phyloP scores from a whole-genome alignment of 2,113 vertebrate species.

The Eulemur rufifrons region DNA sequence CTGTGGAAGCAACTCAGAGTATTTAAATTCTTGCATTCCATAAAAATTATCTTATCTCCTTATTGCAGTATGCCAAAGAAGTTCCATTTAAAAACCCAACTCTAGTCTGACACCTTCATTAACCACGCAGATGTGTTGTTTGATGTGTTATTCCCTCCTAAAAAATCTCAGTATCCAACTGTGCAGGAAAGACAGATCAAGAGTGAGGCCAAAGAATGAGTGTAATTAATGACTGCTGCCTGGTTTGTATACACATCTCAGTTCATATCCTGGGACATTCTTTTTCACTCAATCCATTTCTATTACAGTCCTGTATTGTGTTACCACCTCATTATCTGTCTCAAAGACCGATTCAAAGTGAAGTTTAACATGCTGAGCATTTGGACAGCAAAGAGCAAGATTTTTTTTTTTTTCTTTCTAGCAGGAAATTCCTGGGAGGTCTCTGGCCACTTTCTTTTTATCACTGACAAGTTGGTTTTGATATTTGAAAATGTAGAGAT shows the following conservation, averaged over 20 bases:
- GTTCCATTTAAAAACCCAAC: slow-evolving; percentile 74
- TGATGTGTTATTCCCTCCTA: slow-evolving; percentile 70
- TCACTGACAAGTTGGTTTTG: slow-evolving; percentile 79
- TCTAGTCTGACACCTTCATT: slow-evolving; percentile 71
- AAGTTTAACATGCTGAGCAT: slow-evolving; percentile 72
- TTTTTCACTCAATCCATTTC: slow-evolving; percentile 72
- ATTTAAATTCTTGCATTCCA: slow-evolving; percentile 69
- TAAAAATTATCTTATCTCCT: slow-evolving; percentile 70
- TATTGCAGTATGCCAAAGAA: slow-evolving; percentile 70
- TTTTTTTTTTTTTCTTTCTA: slow-evolving; percentile 18
- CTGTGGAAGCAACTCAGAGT: slow-evolving; percentile 66
- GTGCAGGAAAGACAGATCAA: slow-evolving; percentile 61
- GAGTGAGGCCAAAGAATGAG: slow-evolving; percentile 54
- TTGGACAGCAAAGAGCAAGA: slow-evolving; percentile 64
- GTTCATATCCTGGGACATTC: slow-evolving; percentile 76
- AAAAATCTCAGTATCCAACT: slow-evolving; percentile 64
- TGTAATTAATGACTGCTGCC: slow-evolving; percentile 77
- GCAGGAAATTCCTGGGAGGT: slow-evolving; percentile 72
- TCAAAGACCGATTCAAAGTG: slow-evolving; percentile 67
- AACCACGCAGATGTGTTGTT: slow-evolving; percentile 74
- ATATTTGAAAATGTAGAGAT: slow-evolving; percentile 79
- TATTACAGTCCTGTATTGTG: slow-evolving; percentile 54
- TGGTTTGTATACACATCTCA: slow-evolving; percentile 63
- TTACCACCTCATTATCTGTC: slow-evolving; percentile 72
- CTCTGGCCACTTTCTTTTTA: slow-evolving; percentile 77